phyloP scores from a whole-genome alignment of 2,888 invertebrate genomes.

The Timandra comae region DNA sequence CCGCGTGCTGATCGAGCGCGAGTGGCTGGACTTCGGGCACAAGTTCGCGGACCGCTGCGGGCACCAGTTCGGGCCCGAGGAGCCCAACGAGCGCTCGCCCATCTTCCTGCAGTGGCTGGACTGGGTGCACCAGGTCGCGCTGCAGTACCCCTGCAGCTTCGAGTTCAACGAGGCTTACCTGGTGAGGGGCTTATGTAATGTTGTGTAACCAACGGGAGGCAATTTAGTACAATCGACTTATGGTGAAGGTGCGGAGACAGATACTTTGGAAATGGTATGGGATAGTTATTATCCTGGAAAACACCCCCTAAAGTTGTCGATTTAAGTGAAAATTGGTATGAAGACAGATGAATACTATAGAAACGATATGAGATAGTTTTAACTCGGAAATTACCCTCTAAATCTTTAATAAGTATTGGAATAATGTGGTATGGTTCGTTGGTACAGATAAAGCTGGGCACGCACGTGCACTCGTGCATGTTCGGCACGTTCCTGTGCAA shows the following conservation, averaged over 20 bases:
- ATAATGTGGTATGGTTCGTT: too few relatives aligned
- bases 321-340: not conserved
- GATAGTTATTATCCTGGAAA: too few relatives aligned
- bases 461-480: constrained; percentile 96
- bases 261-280: too few relatives aligned
- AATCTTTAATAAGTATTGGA: too few relatives aligned
- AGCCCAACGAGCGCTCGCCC: constrained; percentile 96
- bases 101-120: constrained; percentile 99
- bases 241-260: too few relatives aligned
- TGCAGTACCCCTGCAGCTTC: constrained; percentile 94
- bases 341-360: too few relatives aligned
- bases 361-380: too few relatives aligned
- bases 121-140: constrained; percentile 93
- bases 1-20: constrained; percentile 93
- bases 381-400: too few relatives aligned
- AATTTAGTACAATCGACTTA: too few relatives aligned
- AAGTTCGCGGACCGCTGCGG: constrained; percentile 98
- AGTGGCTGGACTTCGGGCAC: constrained; percentile 99
- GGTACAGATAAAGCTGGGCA: constrained; percentile 91
- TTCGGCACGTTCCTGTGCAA: constrained; percentile 98
- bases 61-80: constrained; percentile 87
- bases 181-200: too few relatives aligned
- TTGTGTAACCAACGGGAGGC: too few relatives aligned
- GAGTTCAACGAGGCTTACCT: constrained; percentile 96
- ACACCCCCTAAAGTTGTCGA: too few relatives aligned